Percentiles rank a stretch among this genome's conserved stretches.
These are phyloP conservation scores for Henicopernis longicauda DNA, from an alignment of 2,113 vertebrate genomes.

Conservation along the genomic window DNA sequence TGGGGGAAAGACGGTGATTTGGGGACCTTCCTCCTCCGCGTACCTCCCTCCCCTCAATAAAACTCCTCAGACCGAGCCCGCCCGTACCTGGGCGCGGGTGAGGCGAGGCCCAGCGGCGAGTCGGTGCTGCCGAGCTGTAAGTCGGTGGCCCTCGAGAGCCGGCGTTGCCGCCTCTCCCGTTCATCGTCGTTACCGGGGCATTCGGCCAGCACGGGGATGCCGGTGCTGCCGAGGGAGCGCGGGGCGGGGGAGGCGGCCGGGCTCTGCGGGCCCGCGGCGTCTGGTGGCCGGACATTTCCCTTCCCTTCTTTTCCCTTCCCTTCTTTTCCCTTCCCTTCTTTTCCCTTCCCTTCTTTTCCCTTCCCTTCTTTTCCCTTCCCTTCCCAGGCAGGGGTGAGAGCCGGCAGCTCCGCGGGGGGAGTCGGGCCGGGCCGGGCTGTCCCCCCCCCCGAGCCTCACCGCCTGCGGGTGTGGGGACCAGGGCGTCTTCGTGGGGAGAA, in stretches of 20 bases:
- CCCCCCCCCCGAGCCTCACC: neutral
- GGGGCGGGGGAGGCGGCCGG: neutral
- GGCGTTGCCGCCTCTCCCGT: constrained; percentile 81
- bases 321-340: no score
- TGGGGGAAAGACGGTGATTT: neutral
- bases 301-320: no score
- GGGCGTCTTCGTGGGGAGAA: neutral
- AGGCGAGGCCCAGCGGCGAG: constrained; percentile 71
- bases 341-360: no score
- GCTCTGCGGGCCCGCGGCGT: neutral
- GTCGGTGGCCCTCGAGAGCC: constrained; percentile 82
- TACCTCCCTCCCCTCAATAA: no score
- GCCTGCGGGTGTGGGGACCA: neutral
- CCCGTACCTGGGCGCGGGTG: constrained; percentile 49
- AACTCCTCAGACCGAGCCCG: neutral
- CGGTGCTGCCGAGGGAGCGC: constrained; percentile 16
- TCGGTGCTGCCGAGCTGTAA: constrained; percentile 73
- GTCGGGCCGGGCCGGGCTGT: neutral
- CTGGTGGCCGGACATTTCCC: neutral
- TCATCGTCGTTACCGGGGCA: constrained; percentile 90
- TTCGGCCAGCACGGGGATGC: constrained; percentile 75
- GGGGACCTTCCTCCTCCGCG: neutral
- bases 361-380: no score
- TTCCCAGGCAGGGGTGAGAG: neutral
- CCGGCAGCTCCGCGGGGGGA: neutral